Conservation (phyloP, 2,797 vertebrate species). For the Chelon labrosus region DNA sequence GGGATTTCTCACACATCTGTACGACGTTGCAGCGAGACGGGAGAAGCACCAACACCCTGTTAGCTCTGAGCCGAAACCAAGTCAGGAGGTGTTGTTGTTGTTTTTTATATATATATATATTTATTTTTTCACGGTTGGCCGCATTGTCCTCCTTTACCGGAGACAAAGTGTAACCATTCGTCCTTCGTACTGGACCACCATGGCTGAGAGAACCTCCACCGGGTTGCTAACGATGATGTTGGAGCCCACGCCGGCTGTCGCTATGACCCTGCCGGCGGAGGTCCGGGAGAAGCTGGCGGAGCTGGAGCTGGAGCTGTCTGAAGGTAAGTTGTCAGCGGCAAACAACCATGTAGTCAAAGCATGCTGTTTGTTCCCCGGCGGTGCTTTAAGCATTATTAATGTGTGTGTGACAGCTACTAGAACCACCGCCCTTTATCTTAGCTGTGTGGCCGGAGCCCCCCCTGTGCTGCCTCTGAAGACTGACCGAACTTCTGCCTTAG, state of each 20-base stretch:
- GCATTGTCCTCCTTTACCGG: conserved; percentile 27
- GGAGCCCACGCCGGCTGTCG: conserved; percentile 83
- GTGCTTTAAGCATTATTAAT: neutral
- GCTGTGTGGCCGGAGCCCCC: conserved; percentile 22
- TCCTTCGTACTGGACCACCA: conserved; percentile 57
- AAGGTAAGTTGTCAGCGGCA: conserved; percentile 77
- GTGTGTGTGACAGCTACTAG: conserved; percentile 22
- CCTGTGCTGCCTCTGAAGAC: neutral
- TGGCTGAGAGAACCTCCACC: conserved; percentile 85
- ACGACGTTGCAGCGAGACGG: conserved; percentile 66
- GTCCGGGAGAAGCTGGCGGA: conserved; percentile 89
- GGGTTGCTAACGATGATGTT: conserved; percentile 85
- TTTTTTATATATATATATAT: neutral
- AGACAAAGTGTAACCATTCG: conserved; percentile 38
- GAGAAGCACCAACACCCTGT: conserved; percentile 71
- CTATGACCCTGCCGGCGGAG: conserved; percentile 85
- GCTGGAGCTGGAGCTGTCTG: conserved; percentile 89
- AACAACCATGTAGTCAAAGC: neutral
- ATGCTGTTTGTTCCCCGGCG: neutral
- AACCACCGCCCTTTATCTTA: conserved; percentile 70
- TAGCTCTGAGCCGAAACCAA: conserved; percentile 40
- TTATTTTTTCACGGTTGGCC: neutral
- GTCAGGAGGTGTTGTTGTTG: conserved; percentile 34
- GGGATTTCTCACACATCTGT: conserved; percentile 79
- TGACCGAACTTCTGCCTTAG: conserved; percentile 26